Conservation (phyloP, 2,113 vertebrate species). For the Gorsachius goisagi region DNA sequence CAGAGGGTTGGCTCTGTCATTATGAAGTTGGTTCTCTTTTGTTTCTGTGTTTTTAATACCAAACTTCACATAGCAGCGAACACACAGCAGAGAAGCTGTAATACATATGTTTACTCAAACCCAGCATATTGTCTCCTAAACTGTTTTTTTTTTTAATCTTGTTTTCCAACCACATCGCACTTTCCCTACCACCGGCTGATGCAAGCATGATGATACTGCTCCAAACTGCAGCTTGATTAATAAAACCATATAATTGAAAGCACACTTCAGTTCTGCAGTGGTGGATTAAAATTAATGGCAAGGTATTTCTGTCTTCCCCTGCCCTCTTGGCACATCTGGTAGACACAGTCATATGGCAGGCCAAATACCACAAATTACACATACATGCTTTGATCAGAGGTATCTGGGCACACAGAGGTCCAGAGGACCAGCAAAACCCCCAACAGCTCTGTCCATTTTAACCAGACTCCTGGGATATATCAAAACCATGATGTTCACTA, state of each 20-base stretch:
- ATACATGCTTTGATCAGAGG: not conserved
- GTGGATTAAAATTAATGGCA: not conserved
- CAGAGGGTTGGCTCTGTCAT: not conserved
- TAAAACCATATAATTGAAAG: not conserved
- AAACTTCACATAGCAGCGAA: not conserved
- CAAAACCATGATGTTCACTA: not conserved
- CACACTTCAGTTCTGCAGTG: not conserved
- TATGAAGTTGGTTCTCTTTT: not conserved
- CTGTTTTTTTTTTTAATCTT: not conserved
- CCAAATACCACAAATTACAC: not conserved
- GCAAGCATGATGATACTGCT: not conserved
- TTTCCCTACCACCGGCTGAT: not conserved
- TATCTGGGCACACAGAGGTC: not conserved
- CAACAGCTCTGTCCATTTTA: not conserved
- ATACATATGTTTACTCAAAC: not conserved
- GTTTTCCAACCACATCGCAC: not conserved
- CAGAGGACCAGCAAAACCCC: not conserved
- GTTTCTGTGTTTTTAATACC: not conserved
- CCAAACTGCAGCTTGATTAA: not conserved
- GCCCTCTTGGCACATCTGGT: not conserved
- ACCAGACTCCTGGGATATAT: accelerated
- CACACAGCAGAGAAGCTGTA: not conserved
- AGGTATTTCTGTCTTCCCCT: not conserved
- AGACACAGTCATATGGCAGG: not conserved
- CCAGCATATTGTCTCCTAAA: not conserved